Percentiles rank a stretch among this genome's conserved stretches.
Evolutionary conservation across 1,140 invertebrate genomes (phyloP).

Genomic region (Hylaeus volcanicus): DNA sequence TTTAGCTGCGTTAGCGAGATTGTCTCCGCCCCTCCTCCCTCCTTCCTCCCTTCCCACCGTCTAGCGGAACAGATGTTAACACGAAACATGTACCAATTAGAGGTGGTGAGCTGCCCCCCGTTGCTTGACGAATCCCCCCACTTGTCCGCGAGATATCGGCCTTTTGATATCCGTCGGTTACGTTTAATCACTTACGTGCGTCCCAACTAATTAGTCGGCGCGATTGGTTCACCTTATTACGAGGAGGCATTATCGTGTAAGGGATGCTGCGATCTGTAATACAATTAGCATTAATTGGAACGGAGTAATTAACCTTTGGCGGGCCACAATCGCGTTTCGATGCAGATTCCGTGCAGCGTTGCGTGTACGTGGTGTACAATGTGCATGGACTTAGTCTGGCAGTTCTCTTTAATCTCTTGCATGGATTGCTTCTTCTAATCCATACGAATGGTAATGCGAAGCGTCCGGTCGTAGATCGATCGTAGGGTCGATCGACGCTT

Average conservation of each 20-base stretch:
- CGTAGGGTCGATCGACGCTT: too few relatives aligned
- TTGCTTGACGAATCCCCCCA: constrained; percentile 10
- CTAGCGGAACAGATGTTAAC: constrained; percentile 53
- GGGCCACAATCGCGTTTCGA: neutral
- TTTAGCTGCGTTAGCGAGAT: constrained; percentile 45
- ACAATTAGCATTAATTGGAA: constrained; percentile 49
- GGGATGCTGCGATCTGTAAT: constrained; percentile 34
- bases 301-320: constrained; percentile 44
- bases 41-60: neutral
- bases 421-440: neutral
- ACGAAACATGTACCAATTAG: constrained; percentile 59
- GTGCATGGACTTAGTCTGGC: neutral
- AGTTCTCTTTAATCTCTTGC: neutral
- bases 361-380: too few relatives aligned
- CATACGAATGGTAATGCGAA: too few relatives aligned
- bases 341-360: constrained; percentile 20
- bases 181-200: constrained; percentile 23
- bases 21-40: neutral
- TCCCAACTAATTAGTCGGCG: constrained; percentile 46
- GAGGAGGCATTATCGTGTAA: constrained; percentile 18
- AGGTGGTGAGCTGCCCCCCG: neutral
- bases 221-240: constrained; percentile 51
- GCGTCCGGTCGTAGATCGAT: too few relatives aligned
- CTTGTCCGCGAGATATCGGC: neutral
- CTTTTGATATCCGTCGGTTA: constrained; percentile 11